A percentile compares a stretch with the other conserved stretches of the same genome.
Conservation (phyloP, 2,113 vertebrate genomes). For the Vanacampus margaritifer region DNA sequence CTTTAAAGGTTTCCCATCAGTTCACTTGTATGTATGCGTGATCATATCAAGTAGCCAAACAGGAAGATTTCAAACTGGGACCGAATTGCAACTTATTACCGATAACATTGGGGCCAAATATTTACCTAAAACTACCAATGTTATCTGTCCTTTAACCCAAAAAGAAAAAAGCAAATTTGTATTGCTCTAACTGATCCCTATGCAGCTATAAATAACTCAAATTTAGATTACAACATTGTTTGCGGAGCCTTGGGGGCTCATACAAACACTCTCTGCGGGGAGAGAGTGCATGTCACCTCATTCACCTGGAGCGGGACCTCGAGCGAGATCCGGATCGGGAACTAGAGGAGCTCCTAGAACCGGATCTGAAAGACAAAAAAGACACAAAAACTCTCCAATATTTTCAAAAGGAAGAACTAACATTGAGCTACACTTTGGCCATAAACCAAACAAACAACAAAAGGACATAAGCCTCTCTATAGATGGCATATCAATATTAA, state of each 20-base stretch:
- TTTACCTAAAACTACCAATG: background rate
- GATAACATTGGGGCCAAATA: background rate
- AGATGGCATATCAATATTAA: background rate
- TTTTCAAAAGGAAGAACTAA: constrained; percentile 28
- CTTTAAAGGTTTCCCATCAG: background rate
- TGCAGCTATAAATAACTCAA: background rate
- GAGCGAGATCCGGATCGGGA: constrained; percentile 95
- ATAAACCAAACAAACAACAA: background rate
- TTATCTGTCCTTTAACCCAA: background rate
- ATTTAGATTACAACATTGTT: background rate
- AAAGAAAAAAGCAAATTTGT: background rate
- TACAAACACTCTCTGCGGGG: constrained; percentile 78
- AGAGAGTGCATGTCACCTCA: constrained; percentile 91
- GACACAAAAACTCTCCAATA: constrained; percentile 66
- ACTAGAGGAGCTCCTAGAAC: constrained; percentile 93
- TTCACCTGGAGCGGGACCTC: constrained; percentile 99
- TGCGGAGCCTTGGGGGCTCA: constrained; percentile 39
- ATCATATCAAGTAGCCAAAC: background rate
- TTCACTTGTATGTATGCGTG: background rate
- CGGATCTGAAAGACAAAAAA: constrained; percentile 87
- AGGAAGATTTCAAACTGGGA: background rate
- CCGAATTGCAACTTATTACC: background rate
- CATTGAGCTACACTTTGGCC: background rate
- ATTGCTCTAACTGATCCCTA: background rate
- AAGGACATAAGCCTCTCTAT: background rate